phyloP scores from a whole-genome alignment of 2,113 vertebrate species.

The Scatophagus argus region DNA sequence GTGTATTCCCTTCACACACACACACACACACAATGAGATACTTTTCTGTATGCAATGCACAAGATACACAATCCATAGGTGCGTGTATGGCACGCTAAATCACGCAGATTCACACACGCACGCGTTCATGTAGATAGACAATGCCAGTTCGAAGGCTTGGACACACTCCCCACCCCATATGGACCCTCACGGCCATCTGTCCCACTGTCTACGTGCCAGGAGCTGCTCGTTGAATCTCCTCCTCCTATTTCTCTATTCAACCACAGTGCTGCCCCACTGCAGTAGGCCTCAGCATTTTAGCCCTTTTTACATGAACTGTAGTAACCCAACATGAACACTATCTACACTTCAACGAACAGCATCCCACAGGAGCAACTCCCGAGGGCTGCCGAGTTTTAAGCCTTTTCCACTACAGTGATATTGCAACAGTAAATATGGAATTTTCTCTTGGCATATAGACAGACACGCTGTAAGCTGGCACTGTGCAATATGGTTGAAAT shows the following conservation, averaged over 20 bases:
- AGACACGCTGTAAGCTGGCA: not conserved
- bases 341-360: slow-evolving; percentile 29
- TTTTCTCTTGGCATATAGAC: not conserved
- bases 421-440: slow-evolving; percentile 11
- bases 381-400: slow-evolving; percentile 4
- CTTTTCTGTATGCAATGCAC: slow-evolving; percentile 8
- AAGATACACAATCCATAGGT: slow-evolving; percentile 44
- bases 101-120: slow-evolving; percentile 25
- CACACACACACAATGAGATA: not conserved
- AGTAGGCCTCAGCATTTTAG: slow-evolving; percentile 38
- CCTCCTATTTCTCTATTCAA: slow-evolving; percentile 49
- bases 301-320: slow-evolving; percentile 55
- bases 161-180: slow-evolving; percentile 68
- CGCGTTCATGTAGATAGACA: slow-evolving; percentile 46
- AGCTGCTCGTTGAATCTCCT: slow-evolving; percentile 48
- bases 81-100: slow-evolving; percentile 33
- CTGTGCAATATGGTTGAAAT: slow-evolving; percentile 15
- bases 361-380: slow-evolving; percentile 46
- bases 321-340: slow-evolving; percentile 43
- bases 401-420: not conserved
- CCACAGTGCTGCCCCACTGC: slow-evolving; percentile 33
- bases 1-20: slow-evolving; percentile 24
- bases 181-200: slow-evolving; percentile 80
- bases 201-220: slow-evolving; percentile 67
- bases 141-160: slow-evolving; percentile 60